Conservation (phyloP, 2,888 invertebrate species). For the Drosophila subquinaria region DNA sequence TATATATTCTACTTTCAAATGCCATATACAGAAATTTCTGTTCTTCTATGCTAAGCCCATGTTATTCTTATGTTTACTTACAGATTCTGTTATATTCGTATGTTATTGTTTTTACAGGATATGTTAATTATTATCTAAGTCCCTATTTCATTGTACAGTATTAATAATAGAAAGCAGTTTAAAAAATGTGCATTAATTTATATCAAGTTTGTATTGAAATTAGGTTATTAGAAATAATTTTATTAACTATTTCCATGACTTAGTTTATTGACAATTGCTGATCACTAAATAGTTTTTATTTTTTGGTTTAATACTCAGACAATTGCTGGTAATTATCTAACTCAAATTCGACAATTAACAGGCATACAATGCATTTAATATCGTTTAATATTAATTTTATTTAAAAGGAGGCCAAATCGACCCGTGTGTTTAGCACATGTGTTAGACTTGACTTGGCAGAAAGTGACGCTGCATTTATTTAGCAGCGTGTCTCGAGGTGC, state of each 20-base stretch:
- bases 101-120: no score
- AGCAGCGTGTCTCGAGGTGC: constrained; percentile 22
- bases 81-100: no score
- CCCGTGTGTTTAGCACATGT: constrained; percentile 11
- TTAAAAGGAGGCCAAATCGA: constrained; percentile 4
- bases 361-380: constrained; percentile 2
- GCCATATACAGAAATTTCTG: no score
- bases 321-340: constrained; percentile 7
- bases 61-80: no score
- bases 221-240: not conserved
- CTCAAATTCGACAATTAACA: not conserved
- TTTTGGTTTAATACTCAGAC: not conserved
- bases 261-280: not conserved
- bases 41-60: no score
- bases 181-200: not conserved
- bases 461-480: constrained; percentile 36
- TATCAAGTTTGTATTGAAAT: not conserved
- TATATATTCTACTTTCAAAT: no score
- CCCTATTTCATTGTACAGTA: no score
- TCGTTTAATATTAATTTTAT: not conserved
- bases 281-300: not conserved
- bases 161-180: no score
- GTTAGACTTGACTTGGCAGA: constrained; percentile 11
- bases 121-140: no score
- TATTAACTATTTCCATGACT: not conserved